Evolutionary conservation across 2,888 invertebrate genomes (phyloP).

Genomic region (Rhagium mordax): DNA sequence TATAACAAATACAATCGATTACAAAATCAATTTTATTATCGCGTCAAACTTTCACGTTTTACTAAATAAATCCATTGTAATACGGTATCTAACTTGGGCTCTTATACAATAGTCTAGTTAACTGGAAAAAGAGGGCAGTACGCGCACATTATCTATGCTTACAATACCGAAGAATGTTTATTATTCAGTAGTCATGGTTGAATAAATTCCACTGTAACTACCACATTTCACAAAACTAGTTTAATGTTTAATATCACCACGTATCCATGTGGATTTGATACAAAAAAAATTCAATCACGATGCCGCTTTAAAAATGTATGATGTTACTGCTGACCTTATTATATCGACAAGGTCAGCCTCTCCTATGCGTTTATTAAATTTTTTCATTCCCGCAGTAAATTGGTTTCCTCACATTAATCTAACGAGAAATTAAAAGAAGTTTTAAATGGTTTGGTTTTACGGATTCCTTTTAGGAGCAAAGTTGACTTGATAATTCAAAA

Average conservation of each 20-base stretch:
- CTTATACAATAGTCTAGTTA: not conserved
- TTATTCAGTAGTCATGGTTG: constrained; percentile 11
- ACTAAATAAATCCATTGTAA: not conserved
- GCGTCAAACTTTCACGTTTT: not conserved
- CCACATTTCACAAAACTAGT: constrained; percentile 11
- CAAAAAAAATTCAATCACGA: constrained; percentile 22
- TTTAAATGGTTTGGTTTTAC: too few relatives aligned
- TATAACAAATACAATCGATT: not conserved
- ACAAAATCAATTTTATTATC: not conserved
- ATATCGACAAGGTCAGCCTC: not conserved
- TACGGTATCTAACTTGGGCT: not conserved
- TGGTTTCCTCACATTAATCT: not conserved
- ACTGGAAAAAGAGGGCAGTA: constrained; percentile 12
- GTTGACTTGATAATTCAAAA: too few relatives aligned
- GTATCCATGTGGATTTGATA: constrained; percentile 8
- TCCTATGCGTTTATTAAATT: not conserved
- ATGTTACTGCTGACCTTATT: constrained; percentile 8
- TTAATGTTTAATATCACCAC: constrained; percentile 24
- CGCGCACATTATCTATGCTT: constrained; percentile 5
- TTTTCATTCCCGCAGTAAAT: not conserved
- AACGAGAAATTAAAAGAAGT: not conserved
- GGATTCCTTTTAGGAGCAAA: too few relatives aligned
- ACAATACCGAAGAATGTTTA: constrained; percentile 8
- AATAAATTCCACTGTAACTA: constrained; percentile 4
- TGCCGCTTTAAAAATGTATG: not conserved